Base-by-base conservation (phyloP, 2,888 invertebrate genomes). In the Shargacucullia verbasci region DNA sequence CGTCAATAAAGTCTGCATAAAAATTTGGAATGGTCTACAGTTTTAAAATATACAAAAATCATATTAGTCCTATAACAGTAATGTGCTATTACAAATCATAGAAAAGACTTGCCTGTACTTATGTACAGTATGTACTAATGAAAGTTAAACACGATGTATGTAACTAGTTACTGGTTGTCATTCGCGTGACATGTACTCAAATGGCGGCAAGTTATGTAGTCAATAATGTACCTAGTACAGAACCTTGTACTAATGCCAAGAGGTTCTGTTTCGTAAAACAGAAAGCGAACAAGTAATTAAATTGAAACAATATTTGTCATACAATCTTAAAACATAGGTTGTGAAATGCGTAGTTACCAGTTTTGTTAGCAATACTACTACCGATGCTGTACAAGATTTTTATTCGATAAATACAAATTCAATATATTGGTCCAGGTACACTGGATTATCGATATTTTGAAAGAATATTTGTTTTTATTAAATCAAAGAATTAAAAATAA, bases 211-310 rank as follows among this genome's bases (percentile, higher is more conserved):
- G 29, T 47, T 37, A 31, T 45, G 48, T 66, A 45, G 7, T n/a
- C 27, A n/a, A 27, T 8, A 14, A 29, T 46, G 34, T 48, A 20
- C 38, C 12, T 11, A 12, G 31, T 14, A 43, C 8, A 11, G 14
- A 41, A 5, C 31, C 38, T 29, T 47, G 43, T 65, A 43, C 12
- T 46, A 46, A 60, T 44, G 49, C 46, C 54, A 38, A 38, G 38
- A 38, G 38, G 37, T 29, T 14, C n/a, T 27, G 38, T 34, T 38
- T 39, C 35, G 61, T 67, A 38, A 43, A 69, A 68, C 63, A 66
- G 48, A 66, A 68, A 57, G 45, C 15, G 66, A 48, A 66, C 69
- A 68, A 53, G 66, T 68, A 68, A 68, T 68, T 68, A 67, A 67
- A 67, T 68, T 63, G 49, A 69, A 67, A 69, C 64, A 68, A 63